A percentile compares a stretch with the other conserved stretches of the same genome.
These are phyloP conservation scores for Hephaestus fuliginosus DNA, from an alignment of 2,797 vertebrate genomes.

Conservation along the genomic window DNA sequence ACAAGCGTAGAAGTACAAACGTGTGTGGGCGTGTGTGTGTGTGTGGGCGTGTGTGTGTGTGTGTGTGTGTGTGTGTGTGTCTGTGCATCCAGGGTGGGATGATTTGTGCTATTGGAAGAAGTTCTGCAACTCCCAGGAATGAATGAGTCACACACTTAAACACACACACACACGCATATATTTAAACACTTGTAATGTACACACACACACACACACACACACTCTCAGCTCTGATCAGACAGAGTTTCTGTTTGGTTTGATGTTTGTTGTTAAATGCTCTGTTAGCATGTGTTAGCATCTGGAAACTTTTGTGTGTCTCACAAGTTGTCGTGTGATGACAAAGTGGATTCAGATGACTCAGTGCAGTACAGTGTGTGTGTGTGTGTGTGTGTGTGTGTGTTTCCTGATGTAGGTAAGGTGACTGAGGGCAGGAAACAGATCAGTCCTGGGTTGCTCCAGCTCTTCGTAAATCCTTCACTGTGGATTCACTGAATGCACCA, in stretches of 20 bases:
- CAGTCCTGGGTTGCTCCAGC: constrained; percentile 1
- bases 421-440: constrained; percentile 43
- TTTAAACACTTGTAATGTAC: constrained; percentile 12
- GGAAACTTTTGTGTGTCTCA: not conserved
- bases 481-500: not conserved
- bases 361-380: not conserved
- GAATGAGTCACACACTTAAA: constrained; percentile 65
- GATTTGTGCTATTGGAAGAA: constrained; percentile 56
- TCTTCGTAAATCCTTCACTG: constrained; percentile 13
- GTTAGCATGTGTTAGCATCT: constrained; percentile 17
- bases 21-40: not conserved
- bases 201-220: constrained; percentile 4
- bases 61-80: not conserved
- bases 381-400: constrained; percentile 23
- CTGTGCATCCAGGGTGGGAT: constrained; percentile 48
- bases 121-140: constrained; percentile 62
- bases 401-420: constrained; percentile 10
- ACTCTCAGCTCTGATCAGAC: constrained; percentile 1
- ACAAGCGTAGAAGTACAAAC: too few relatives aligned
- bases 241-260: constrained; percentile 6
- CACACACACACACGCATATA: constrained; percentile 29
- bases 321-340: not conserved
- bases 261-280: not conserved
- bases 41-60: constrained; percentile 10
- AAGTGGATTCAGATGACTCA: not conserved